Percentiles rank a stretch among this genome's conserved stretches.
phyloP scores from a whole-genome alignment of 2,797 vertebrate genomes.

The Huso huso region DNA sequence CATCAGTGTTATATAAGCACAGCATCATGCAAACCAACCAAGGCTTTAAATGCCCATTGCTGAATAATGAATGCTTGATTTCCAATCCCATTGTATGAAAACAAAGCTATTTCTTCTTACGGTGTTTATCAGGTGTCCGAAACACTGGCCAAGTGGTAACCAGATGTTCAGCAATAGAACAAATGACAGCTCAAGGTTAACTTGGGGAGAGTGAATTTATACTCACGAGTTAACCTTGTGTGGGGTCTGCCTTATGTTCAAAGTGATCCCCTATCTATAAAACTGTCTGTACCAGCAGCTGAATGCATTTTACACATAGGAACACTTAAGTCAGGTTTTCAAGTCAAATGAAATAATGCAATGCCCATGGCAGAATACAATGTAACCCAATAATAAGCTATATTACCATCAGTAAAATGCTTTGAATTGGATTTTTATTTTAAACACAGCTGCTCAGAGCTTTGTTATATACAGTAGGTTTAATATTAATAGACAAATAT shows the following conservation, averaged over 20 bases:
- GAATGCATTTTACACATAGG: too few species aligned
- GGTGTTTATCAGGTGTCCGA: conserved; percentile 15
- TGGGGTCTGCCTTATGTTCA: conserved; percentile 5
- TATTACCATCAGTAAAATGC: too few species aligned
- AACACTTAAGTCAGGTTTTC: too few species aligned
- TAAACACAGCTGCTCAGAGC: conserved; percentile 3
- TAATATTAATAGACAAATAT: too few species aligned
- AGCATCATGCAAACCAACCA: too few species aligned
- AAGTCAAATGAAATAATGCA: too few species aligned
- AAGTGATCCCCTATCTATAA: conserved; percentile 9
- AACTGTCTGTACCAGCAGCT: conserved; percentile 4
- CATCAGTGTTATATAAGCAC: too few species aligned
- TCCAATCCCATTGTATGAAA: too few species aligned
- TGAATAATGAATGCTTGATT: too few species aligned
- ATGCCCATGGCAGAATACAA: too few species aligned
- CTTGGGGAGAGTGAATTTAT: not conserved
- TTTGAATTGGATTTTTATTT: conserved; percentile 10
- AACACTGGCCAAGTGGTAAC: not conserved
- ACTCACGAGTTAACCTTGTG: conserved; percentile 1
- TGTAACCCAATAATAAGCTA: too few species aligned
- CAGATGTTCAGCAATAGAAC: conserved; percentile 1
- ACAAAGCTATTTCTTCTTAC: conserved; percentile 1
- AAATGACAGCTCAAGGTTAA: conserved; percentile 4
- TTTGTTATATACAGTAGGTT: not conserved
- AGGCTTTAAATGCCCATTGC: too few species aligned